Evolutionary conservation across 2,888 invertebrate species (phyloP).

Genomic region (Caenorhabditis uteleia): DNA sequence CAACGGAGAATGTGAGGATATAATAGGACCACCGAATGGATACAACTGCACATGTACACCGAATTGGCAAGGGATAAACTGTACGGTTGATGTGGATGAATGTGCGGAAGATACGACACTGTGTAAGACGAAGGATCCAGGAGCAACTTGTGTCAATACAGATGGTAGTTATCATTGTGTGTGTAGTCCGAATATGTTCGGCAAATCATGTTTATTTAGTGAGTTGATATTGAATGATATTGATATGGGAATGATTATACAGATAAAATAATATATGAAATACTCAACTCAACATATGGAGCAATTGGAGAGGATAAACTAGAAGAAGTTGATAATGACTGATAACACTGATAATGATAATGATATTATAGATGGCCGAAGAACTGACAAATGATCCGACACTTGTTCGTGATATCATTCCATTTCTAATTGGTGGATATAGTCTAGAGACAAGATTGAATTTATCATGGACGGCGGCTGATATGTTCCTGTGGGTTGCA

Average conservation of each 20-base stretch:
- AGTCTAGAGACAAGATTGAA: constrained; percentile 17
- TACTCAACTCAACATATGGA: constrained; percentile 32
- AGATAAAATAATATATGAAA: constrained; percentile 37
- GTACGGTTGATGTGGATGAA: constrained; percentile 34
- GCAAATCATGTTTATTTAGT: constrained; percentile 26
- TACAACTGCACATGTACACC: constrained; percentile 36
- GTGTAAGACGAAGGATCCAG: constrained; percentile 26
- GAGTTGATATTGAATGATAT: background rate
- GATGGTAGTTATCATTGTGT: constrained; percentile 34
- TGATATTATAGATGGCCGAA: constrained; percentile 32
- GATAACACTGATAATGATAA: background rate
- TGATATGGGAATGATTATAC: background rate
- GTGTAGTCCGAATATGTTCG: constrained; percentile 27
- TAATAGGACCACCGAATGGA: constrained; percentile 25
- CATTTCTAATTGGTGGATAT: constrained; percentile 45
- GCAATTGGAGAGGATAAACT: constrained; percentile 17
- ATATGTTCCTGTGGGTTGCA: constrained; percentile 51
- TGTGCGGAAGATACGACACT: constrained; percentile 23
- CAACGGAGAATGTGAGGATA: constrained; percentile 31
- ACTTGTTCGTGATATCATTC: constrained; percentile 44
- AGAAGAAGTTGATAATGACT: constrained; percentile 7
- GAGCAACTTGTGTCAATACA: constrained; percentile 33
- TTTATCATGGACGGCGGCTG: constrained; percentile 48
- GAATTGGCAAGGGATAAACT: constrained; percentile 22
- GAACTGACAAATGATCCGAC: constrained; percentile 46